phyloP scores from a whole-genome alignment of 2,797 vertebrate species.

The Clarias laeviceps region DNA sequence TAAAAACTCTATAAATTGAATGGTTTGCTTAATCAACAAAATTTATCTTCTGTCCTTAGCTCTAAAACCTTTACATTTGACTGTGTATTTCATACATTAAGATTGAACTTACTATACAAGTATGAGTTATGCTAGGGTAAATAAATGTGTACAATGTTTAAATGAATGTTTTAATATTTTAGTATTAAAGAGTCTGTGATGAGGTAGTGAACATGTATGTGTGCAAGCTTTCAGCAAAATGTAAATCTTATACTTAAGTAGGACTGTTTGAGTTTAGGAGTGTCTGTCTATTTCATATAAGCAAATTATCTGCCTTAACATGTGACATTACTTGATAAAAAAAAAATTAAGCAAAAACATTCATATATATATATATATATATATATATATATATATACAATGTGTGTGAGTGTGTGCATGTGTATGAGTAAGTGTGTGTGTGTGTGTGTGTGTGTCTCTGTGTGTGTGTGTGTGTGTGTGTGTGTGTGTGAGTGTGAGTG shows the following conservation, averaged over 20 bases:
- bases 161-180: not conserved
- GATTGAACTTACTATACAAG: conserved; percentile 34
- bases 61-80: not conserved
- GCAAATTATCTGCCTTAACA: not conserved
- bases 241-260: not conserved
- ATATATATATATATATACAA: not conserved
- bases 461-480: too few relatives aligned
- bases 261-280: not conserved
- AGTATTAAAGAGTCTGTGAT: conserved; percentile 12
- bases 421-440: not conserved
- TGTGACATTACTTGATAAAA: not conserved
- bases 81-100: not conserved
- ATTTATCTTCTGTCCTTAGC: not conserved
- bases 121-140: conserved; percentile 38
- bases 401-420: not conserved
- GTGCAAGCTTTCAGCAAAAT: conserved; percentile 23
- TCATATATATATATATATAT: too few relatives aligned
- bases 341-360: not conserved
- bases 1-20: not conserved
- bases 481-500: too few relatives aligned
- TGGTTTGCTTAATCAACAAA: not conserved
- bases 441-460: not conserved
- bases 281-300: not conserved
- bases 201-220: conserved; percentile 39
- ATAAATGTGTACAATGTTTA: conserved; percentile 39